Evolutionary conservation across 2,888 invertebrate genomes (phyloP).

Genomic region (Trimorus sp.): DNA sequence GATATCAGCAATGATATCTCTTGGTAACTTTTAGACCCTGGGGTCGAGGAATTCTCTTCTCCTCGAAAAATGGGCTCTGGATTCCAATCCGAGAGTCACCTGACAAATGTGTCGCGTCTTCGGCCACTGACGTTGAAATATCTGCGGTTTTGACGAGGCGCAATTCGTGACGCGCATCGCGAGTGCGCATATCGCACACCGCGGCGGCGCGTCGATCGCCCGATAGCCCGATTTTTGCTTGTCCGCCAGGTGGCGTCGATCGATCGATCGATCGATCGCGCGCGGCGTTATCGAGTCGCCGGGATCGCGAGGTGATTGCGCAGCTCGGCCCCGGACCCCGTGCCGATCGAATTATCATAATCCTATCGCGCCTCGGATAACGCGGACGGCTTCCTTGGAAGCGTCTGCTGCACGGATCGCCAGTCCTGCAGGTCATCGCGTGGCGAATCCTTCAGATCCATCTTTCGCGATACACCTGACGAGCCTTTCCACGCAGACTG

Average conservation of each 20-base stretch:
- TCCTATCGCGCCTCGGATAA: slow-evolving; percentile 75
- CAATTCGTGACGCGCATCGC: slow-evolving; percentile 47
- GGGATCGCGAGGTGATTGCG: slow-evolving; percentile 58
- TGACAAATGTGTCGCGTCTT: slow-evolving; percentile 44
- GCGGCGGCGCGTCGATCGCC: slow-evolving; percentile 44
- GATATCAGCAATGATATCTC: no score
- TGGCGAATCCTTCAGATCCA: slow-evolving; percentile 50
- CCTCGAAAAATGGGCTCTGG: no score
- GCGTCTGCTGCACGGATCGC: slow-evolving; percentile 56
- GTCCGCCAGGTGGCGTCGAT: slow-evolving; percentile 53
- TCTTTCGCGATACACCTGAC: slow-evolving; percentile 44
- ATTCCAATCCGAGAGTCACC: slow-evolving; percentile 37
- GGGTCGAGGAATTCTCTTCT: no score
- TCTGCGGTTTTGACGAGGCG: slow-evolving; percentile 49
- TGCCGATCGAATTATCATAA: slow-evolving; percentile 74
- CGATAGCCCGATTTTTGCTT: slow-evolving; percentile 60
- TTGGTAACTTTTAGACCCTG: no score
- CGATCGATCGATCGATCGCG: slow-evolving; percentile 64
- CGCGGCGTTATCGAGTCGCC: slow-evolving; percentile 57
- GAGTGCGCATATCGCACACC: slow-evolving; percentile 60
- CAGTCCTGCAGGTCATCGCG: slow-evolving; percentile 63
- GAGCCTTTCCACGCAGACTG: slow-evolving; percentile 47
- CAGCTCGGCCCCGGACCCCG: slow-evolving; percentile 46
- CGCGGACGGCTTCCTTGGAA: slow-evolving; percentile 73
- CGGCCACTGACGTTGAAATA: slow-evolving; percentile 53